Base-by-base conservation (phyloP, 2,888 invertebrate species). In the Orthonychiurus folsomi region DNA sequence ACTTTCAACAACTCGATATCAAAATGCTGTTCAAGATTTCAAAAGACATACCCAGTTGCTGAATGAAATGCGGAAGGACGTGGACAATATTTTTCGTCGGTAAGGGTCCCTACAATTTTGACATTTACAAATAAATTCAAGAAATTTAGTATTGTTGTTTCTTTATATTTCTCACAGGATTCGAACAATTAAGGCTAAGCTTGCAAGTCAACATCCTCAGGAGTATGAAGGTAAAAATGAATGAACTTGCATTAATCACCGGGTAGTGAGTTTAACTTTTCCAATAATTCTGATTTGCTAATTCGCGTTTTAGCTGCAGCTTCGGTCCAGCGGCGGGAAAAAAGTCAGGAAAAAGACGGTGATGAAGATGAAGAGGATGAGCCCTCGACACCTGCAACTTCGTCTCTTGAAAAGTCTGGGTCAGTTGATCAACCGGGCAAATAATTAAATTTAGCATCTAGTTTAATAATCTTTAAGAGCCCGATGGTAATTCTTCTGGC, bases 81-180 rank as follows among this genome's bases (percentile, higher is more conserved):
- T 97, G 62, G 94, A 97, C 76, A 88, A 87, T 73, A 89, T 97
- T 73, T 97, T 96, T 75, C 89, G 90, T 75, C n/a, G n/a, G n/a
- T n/a, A n/a, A n/a, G n/a, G n/a, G n/a, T n/a, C n/a, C n/a, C n/a
- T n/a, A n/a, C n/a, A n/a, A n/a, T n/a, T n/a, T n/a, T n/a, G n/a
- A n/a, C n/a, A n/a, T n/a, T n/a, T n/a, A n/a, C n/a, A n/a, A n/a
- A n/a, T n/a, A n/a, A n/a, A n/a, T n/a, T n/a, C n/a, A n/a, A n/a
- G n/a, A n/a, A n/a, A n/a, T n/a, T n/a, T n/a, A n/a, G n/a, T n/a
- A n/a, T n/a, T n/a, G n/a, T n/a, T n/a, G n/a, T n/a, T n/a, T n/a
- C n/a, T n/a, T n/a, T n/a, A n/a, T n/a, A n/a, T n/a, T n/a, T n/a
- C n/a, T n/a, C n/a, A n/a, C n/a, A 88, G 93, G 76, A 91, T 97